Evolutionary conservation across 2,113 vertebrate species (phyloP).

Genomic region (Neomonachus schauinslandi): DNA sequence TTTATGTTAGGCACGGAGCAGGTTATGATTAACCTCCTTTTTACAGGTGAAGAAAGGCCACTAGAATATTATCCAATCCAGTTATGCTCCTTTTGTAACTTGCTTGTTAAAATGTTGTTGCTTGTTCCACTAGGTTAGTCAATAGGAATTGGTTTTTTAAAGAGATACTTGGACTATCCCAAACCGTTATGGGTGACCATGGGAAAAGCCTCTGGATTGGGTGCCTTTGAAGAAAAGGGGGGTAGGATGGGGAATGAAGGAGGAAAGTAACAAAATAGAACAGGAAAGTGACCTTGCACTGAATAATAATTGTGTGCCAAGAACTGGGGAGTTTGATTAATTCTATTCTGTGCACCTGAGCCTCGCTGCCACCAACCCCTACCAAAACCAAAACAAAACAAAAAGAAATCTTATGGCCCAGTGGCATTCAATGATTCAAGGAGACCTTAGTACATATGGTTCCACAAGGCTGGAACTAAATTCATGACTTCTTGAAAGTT

Average conservation of each 20-base stretch:
- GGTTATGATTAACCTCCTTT: background rate
- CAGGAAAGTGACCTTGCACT: background rate
- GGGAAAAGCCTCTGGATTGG: background rate
- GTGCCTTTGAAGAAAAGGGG: background rate
- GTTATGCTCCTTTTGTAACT: background rate
- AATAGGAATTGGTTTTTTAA: background rate
- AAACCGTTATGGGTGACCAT: background rate
- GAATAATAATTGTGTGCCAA: background rate
- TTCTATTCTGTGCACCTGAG: background rate
- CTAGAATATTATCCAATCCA: background rate
- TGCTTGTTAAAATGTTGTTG: background rate
- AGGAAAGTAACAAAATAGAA: background rate
- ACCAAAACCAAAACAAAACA: background rate
- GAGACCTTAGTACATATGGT: background rate
- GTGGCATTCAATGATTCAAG: background rate
- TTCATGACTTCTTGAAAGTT: background rate
- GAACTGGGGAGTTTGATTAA: background rate
- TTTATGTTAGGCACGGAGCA: background rate
- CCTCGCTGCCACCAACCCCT: rapidly evolving
- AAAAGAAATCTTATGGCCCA: background rate
- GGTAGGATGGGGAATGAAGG: background rate
- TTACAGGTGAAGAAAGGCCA: background rate
- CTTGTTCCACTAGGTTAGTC: background rate
- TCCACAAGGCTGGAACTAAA: background rate
- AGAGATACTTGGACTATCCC: background rate